These are phyloP conservation scores for Noctua pronuba DNA, from an alignment of 2,888 invertebrate genomes.

Conservation along the genomic window DNA sequence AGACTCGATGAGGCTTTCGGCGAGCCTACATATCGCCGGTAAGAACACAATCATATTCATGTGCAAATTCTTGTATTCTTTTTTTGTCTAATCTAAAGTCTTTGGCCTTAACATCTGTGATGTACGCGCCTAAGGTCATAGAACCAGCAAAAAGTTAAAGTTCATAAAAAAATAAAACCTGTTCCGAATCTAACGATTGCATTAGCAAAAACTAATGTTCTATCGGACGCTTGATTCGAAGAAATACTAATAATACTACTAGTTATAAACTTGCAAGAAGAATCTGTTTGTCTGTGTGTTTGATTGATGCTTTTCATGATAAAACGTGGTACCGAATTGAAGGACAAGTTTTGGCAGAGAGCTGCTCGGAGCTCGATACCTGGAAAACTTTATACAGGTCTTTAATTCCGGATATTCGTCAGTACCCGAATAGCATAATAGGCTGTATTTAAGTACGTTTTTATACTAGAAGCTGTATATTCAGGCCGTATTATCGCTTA, in stretches of 20 bases:
- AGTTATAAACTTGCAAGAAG: neutral
- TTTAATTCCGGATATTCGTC: neutral
- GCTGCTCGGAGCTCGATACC: neutral
- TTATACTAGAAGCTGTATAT: too few relatives aligned
- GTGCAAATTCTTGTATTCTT: slow-evolving; percentile 15
- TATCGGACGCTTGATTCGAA: neutral
- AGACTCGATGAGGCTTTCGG: neutral
- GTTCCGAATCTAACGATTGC: slow-evolving; percentile 42
- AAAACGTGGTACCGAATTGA: neutral
- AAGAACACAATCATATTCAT: neutral
- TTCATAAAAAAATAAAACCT: slow-evolving; percentile 46
- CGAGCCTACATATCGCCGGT: neutral
- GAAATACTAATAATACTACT: slow-evolving; percentile 21
- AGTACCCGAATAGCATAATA: neutral
- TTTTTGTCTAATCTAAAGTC: slow-evolving; percentile 20
- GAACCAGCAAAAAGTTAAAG: slow-evolving; percentile 40
- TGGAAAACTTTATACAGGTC: neutral
- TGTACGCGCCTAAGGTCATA: slow-evolving; percentile 53
- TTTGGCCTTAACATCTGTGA: slow-evolving; percentile 31
- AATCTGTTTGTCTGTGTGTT: neutral
- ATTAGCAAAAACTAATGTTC: slow-evolving; percentile 39
- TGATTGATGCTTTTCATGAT: neutral
- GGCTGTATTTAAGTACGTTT: too few relatives aligned
- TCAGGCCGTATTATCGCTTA: too few relatives aligned
- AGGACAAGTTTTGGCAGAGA: slow-evolving; percentile 1